Conservation (phyloP, 2,797 vertebrate species). For the Pseudochirops cupreus region DNA sequence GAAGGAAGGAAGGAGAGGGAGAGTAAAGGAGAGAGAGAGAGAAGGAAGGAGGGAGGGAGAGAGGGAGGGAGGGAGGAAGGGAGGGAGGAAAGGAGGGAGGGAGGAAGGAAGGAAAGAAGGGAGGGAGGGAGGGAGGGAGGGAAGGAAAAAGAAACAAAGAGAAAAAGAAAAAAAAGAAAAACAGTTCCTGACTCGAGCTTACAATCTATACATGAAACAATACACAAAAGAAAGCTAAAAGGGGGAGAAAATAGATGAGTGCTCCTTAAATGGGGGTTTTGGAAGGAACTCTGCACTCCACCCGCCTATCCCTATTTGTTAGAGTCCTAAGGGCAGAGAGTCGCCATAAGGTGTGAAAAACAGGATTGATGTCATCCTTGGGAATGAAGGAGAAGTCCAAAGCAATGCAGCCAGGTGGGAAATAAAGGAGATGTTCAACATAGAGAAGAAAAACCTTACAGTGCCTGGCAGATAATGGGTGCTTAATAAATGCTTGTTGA, state of each 20-base stretch:
- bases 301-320: background rate
- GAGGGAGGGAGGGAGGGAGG: too few species aligned
- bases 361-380: background rate
- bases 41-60: too few species aligned
- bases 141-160: too few species aligned
- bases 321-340: background rate
- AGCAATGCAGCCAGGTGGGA: background rate
- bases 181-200: background rate
- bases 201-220: background rate
- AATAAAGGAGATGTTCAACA: background rate
- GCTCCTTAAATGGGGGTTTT: background rate
- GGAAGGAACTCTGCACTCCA: background rate
- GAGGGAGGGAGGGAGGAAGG: rapidly evolving
- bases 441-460: too few species aligned
- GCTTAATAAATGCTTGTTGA: too few species aligned
- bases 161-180: too few species aligned
- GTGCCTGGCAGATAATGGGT: too few species aligned
- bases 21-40: too few species aligned
- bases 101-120: too few species aligned
- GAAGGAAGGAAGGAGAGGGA: background rate
- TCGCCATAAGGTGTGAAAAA: background rate
- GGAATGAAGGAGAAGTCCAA: background rate
- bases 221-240: background rate
- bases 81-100: too few species aligned
- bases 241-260: background rate